Evolutionary conservation across 2,113 vertebrate genomes (phyloP).

Genomic region (Dipodomys merriami): DNA sequence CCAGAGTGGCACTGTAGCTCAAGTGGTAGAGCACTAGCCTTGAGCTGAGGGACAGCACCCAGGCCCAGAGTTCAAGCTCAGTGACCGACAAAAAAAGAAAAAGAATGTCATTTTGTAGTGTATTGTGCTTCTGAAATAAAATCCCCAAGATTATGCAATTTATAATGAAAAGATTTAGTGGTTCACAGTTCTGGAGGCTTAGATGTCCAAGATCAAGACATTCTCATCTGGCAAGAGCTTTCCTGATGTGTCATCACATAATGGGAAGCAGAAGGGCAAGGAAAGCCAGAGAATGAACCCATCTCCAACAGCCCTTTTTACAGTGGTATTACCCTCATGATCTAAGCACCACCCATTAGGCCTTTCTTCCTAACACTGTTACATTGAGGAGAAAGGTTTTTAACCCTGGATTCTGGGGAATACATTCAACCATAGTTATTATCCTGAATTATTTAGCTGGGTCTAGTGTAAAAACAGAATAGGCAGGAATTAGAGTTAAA

Average conservation of each 20-base stretch:
- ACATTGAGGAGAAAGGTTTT: background rate
- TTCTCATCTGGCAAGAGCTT: background rate
- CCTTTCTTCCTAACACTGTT: background rate
- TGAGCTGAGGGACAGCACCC: too few relatives aligned
- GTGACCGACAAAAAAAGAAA: background rate
- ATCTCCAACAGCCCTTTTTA: background rate
- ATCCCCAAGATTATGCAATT: background rate
- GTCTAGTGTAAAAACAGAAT: background rate
- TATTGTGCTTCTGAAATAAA: background rate
- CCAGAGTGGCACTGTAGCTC: too few relatives aligned
- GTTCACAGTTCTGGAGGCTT: background rate
- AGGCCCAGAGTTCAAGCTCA: too few relatives aligned
- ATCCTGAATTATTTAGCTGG: conserved; percentile 10
- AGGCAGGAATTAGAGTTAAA: background rate
- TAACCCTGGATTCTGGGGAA: background rate
- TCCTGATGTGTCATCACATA: background rate
- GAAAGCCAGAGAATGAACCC: background rate
- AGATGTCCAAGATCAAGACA: background rate
- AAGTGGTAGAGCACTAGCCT: too few relatives aligned
- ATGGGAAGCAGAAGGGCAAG: too few relatives aligned
- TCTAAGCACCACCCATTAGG: background rate
- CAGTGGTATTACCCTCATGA: background rate
- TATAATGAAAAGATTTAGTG: background rate
- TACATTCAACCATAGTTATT: background rate
- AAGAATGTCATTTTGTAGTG: background rate